Evolutionary conservation across 92 coral and sea anemone genomes (phyloP), one percentile per base, ranked within the genome.

Genomic region (Epizoanthus stellaris): DNA sequence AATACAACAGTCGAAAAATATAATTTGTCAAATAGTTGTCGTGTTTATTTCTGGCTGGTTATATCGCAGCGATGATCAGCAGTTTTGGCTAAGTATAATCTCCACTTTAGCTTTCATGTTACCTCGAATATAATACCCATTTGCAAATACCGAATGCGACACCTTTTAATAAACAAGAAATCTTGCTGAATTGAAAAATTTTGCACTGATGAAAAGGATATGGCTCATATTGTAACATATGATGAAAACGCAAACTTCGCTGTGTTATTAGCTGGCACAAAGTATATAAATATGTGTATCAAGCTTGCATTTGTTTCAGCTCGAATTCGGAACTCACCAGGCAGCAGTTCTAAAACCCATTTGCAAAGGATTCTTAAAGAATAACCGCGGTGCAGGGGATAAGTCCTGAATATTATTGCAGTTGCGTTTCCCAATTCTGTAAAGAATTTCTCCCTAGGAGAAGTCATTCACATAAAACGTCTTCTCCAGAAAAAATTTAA

Each of bases 161-260:
- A 76, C 49, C 23, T 75, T 75, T 57, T 54, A 59, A 30, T 23
- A 59, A 59, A 19, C 10, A 11, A 19, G 57, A 30, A 62, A 60
- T 75, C 38, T 21, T 16, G 17, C 23, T 36, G 11, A 59, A 76
- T 30, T 38, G 66, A 76, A 76, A 75, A 76, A 76, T 57, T 7
- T 58, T 34, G 47, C 19, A 25, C 67, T 13, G 13, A 23, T 12
- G 43, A 57, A 38, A 76, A 59, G 12, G n/a, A 59, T 4, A 15
- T 5, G 40, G 23, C 25, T 6, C 42, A 16, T 34, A n/a, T 2
- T 59, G 30, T 16, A 34, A 36, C 16, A 7, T 6, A 59, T 8
- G 12, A 47, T 16, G 56, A 60, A 76, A 38, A 20, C 47, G 20
- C 25, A 58, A 20, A 6, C 9, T 25, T 20, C 25, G 66, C 4